Percentiles rank a stretch among this genome's conserved stretches.
phyloP scores from a whole-genome alignment of 2,888 invertebrate species.

The Sialis fuliginosa region DNA sequence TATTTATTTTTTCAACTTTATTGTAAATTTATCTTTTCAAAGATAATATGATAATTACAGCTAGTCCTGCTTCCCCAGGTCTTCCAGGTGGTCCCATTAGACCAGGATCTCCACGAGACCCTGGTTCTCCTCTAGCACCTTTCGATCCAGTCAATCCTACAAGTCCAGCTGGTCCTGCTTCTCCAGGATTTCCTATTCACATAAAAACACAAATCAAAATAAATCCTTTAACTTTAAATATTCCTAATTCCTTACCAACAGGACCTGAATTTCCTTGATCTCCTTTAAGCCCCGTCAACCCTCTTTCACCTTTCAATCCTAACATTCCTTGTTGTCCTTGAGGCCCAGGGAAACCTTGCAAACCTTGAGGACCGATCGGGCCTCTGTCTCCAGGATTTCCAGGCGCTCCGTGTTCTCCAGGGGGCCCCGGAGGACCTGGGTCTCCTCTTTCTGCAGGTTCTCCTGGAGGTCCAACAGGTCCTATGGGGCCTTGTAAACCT shows the following conservation, averaged over 20 bases:
- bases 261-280: conserved; percentile 50
- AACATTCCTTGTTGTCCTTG: conserved; percentile 49
- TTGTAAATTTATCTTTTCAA: neutral
- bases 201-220: neutral
- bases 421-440: conserved; percentile 49
- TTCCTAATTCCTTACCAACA: conserved; percentile 25
- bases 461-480: conserved; percentile 59
- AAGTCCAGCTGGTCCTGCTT: conserved; percentile 39
- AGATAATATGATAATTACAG: conserved; percentile 28
- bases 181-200: conserved; percentile 38
- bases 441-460: conserved; percentile 69
- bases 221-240: too few relatives aligned
- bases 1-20: neutral
- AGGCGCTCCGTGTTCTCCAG: conserved; percentile 53
- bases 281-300: conserved; percentile 51
- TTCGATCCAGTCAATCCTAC: conserved; percentile 48
- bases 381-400: conserved; percentile 63
- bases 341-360: conserved; percentile 49
- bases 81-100: conserved; percentile 59
- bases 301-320: conserved; percentile 57
- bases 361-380: conserved; percentile 47
- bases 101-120: conserved; percentile 57
- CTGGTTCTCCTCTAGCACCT: conserved; percentile 58
- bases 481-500: conserved; percentile 57
- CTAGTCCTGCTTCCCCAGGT: conserved; percentile 54